These are phyloP conservation scores for Drosophila paulistorum DNA, from an alignment of 1,140 invertebrate species.

Conservation along the genomic window DNA sequence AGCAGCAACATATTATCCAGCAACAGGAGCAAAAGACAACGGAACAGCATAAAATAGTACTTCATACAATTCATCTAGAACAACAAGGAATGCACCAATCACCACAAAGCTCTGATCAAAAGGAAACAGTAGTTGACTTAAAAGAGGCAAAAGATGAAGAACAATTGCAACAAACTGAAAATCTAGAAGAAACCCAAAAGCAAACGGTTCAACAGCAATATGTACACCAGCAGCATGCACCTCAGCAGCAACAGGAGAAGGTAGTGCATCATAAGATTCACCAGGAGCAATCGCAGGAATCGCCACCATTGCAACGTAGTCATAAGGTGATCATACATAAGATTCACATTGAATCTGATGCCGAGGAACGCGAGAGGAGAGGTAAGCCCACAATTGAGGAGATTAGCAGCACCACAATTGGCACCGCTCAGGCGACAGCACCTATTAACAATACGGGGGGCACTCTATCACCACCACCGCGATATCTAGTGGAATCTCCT, in stretches of 20 bases:
- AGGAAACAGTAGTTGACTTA: too few relatives aligned
- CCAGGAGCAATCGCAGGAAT: constrained; percentile 11
- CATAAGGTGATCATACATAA: constrained; percentile 74
- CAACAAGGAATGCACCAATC: constrained; percentile 7
- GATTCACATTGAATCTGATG: constrained; percentile 64
- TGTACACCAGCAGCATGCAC: not conserved
- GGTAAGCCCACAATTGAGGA: constrained; percentile 65
- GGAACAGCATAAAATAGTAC: not conserved
- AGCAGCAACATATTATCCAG: not conserved
- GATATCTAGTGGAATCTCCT: constrained; percentile 63
- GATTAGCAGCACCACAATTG: constrained; percentile 56
- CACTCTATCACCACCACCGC: constrained; percentile 63
- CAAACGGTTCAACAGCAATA: not conserved
- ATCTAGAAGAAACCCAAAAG: too few relatives aligned
- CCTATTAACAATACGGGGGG: constrained; percentile 35
- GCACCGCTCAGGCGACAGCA: constrained; percentile 22
- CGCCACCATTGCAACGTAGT: constrained; percentile 45
- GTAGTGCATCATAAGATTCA: not conserved
- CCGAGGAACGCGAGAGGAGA: constrained; percentile 30
- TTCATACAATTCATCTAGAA: not conserved
- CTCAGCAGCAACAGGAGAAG: not conserved
- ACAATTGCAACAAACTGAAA: not conserved
- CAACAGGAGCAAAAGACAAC: not conserved
- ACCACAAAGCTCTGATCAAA: not conserved
- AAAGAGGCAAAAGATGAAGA: not conserved